Evolutionary conservation across 1,140 invertebrate species (phyloP).

Genomic region (Pseudomyrmex pallidus): DNA sequence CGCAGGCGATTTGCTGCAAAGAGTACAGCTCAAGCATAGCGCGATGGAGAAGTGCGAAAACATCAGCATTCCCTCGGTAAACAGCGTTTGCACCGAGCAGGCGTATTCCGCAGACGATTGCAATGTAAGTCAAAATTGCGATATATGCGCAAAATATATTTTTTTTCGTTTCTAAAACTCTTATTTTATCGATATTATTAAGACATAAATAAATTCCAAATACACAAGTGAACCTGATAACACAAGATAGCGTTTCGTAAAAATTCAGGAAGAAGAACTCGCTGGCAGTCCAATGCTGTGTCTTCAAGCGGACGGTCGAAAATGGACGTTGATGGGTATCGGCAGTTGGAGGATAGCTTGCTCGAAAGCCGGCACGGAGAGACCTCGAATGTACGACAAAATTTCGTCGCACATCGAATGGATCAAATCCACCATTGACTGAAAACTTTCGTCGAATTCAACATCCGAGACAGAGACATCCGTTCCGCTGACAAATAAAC

Average conservation of each 20-base stretch:
- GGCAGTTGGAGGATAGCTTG: constrained; percentile 94
- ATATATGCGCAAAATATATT: background rate
- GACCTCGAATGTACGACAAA: constrained; percentile 93
- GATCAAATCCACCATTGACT: constrained; percentile 90
- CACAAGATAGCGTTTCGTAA: background rate
- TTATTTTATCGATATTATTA: constrained; percentile 21
- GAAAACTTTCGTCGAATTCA: constrained; percentile 40
- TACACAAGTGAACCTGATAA: background rate
- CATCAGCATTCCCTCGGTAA: constrained; percentile 92
- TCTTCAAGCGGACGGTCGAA: constrained; percentile 87
- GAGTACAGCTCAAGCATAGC: constrained; percentile 90
- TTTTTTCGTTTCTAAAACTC: background rate
- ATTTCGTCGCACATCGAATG: constrained; percentile 92
- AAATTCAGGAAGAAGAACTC: constrained; percentile 91
- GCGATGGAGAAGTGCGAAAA: constrained; percentile 93
- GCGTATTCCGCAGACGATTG: constrained; percentile 92
- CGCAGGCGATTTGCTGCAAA: constrained; percentile 89
- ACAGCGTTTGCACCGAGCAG: constrained; percentile 93
- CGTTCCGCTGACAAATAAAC: background rate
- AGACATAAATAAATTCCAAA: background rate
- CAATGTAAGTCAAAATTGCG: constrained; percentile 87
- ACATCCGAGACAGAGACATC: constrained; percentile 8
- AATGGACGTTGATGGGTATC: constrained; percentile 91
- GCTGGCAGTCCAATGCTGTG: constrained; percentile 94
- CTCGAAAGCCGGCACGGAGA: constrained; percentile 88